Evolutionary conservation across 2,888 invertebrate species (phyloP), one percentile per base, ranked within the genome.

Genomic region (Orchesellides sinensis): DNA sequence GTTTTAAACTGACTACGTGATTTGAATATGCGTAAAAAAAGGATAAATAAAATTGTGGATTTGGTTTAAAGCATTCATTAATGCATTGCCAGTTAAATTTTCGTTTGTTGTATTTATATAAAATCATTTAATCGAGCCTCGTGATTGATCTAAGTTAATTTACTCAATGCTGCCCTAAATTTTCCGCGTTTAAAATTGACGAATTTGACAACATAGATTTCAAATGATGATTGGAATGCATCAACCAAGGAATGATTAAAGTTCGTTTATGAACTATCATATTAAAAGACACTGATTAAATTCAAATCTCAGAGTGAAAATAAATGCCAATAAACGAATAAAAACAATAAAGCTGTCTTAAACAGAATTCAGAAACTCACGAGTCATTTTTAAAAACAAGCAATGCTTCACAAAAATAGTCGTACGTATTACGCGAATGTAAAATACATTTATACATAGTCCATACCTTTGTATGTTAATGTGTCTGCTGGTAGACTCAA

Each of bases 401-500:
- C 23, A 52, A 52, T 52, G 52, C 17, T 52, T 19, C 21, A 52
- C 23, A 35, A 32, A 32, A 21, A 40, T 40, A 40, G 40, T 40
- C 40, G 4, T 40, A 40, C 40, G 40, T 40, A n/a, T 40, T 14
- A 40, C n/a, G 40, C n/a, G n/a, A n/a, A 14, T n/a, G 14, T 5
- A 32, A 5, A 32, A 6, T 40, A 40, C 10, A 8, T 40, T 40
- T n/a, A 40, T 40, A 40, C 14, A 1, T 40, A 40, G 2, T 10
- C 40, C n/a, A 40, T 14, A 40, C n/a, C 40, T 40, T n/a, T n/a
- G n/a, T n/a, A n/a, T n/a, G n/a, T n/a, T n/a, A 66, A 5, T 0
- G 59, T 69, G 69, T 72, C 72, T 72, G 54, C 72, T 59, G 72
- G 72, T 72, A 72, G 72, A 27, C 59, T 29, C 27, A 2, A 14